A percentile compares a stretch with the other conserved stretches of the same genome.
Conservation (phyloP, 2,797 vertebrate species). For the Bucorvus abyssinicus region DNA sequence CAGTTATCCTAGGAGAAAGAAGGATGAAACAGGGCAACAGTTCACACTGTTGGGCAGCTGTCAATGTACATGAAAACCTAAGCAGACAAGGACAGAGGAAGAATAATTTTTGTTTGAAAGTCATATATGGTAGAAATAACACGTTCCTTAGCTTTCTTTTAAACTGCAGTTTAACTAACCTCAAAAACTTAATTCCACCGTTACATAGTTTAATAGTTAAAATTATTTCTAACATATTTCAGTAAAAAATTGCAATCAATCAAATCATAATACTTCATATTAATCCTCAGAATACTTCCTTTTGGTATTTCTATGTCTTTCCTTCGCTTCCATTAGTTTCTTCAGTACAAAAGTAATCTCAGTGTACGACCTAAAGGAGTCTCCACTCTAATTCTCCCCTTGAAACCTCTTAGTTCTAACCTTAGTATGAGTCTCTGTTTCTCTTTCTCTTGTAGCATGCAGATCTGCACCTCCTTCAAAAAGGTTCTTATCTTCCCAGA, state of each 20-base stretch:
- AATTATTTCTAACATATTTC: neutral
- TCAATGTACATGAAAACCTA: neutral
- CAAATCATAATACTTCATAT: neutral
- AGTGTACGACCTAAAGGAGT: neutral
- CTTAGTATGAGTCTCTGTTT: neutral
- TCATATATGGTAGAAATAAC: neutral
- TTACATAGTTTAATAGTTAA: neutral
- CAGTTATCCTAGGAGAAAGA: neutral
- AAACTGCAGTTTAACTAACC: neutral
- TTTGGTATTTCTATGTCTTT: neutral
- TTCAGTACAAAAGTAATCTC: neutral
- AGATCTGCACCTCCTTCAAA: neutral
- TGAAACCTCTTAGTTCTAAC: neutral
- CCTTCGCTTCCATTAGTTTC: neutral
- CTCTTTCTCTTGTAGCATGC: neutral
- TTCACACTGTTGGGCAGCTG: neutral
- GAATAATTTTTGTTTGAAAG: neutral
- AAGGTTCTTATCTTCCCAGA: neutral
- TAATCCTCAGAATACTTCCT: neutral
- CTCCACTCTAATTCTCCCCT: neutral
- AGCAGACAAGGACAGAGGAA: neutral
- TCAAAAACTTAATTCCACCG: neutral
- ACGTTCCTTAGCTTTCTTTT: neutral
- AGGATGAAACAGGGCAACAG: neutral
- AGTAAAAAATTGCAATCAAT: neutral